These are phyloP conservation scores for Ceriagrion tenellum DNA, from an alignment of 2,888 invertebrate genomes.

Conservation along the genomic window DNA sequence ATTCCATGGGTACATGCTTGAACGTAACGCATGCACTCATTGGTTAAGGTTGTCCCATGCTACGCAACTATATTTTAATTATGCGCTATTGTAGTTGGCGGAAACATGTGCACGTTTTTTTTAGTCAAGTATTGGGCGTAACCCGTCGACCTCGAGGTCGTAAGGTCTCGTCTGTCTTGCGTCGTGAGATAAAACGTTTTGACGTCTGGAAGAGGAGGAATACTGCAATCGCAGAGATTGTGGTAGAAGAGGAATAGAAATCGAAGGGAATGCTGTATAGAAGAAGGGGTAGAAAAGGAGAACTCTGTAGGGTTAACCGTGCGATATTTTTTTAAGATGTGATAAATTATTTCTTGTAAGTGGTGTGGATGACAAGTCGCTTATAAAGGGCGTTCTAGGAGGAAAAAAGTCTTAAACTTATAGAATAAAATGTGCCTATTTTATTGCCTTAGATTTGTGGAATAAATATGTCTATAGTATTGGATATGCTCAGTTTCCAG, in stretches of 20 bases:
- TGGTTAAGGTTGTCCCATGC: not conserved
- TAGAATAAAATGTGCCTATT: no score
- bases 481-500: no score
- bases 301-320: no score
- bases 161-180: not conserved
- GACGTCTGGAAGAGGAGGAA: not conserved
- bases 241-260: not conserved
- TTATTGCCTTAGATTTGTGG: no score
- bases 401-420: no score
- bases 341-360: no score
- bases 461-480: no score
- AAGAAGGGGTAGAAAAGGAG: no score
- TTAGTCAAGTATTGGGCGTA: not conserved
- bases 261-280: not conserved
- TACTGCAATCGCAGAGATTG: not conserved
- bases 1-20: not conserved
- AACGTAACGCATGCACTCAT: not conserved
- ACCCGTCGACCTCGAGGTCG: not conserved
- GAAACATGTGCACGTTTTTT: not conserved
- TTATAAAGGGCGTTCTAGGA: no score
- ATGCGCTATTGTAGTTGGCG: not conserved
- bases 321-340: no score
- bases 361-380: no score
- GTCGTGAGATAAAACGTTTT: not conserved
- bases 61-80: not conserved